Conservation (phyloP, 2,888 invertebrate species). For the Leucania comma region DNA sequence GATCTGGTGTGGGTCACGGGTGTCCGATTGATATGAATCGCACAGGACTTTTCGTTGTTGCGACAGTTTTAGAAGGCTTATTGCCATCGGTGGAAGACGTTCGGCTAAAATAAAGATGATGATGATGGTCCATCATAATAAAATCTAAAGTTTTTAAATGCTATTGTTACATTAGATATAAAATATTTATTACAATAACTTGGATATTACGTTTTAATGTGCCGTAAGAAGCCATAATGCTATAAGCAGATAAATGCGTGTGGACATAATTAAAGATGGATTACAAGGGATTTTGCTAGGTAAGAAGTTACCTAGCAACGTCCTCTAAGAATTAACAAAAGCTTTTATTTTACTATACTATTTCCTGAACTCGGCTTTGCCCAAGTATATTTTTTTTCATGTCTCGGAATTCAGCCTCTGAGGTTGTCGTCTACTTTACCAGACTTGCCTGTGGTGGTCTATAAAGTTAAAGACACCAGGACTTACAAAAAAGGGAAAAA, state of each 20-base stretch:
- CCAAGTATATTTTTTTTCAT: neutral
- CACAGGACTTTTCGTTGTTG: too few relatives aligned
- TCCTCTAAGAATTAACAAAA: neutral
- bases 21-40: too few relatives aligned
- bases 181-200: conserved; percentile 8
- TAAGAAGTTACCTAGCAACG: neutral
- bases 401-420: too few relatives aligned
- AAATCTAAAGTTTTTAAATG: neutral
- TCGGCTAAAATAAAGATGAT: too few relatives aligned
- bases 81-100: too few relatives aligned
- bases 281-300: neutral
- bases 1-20: too few relatives aligned
- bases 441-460: too few relatives aligned
- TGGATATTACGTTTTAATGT: neutral
- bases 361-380: neutral
- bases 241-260: conserved; percentile 6
- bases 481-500: too few relatives aligned
- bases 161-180: neutral
- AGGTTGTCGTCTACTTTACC: too few relatives aligned
- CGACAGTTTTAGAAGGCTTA: too few relatives aligned
- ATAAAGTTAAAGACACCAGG: too few relatives aligned
- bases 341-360: neutral
- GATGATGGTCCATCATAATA: neutral
- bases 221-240: neutral
- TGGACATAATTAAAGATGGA: conserved; percentile 2